Evolutionary conservation across 2,797 vertebrate genomes (phyloP).

Genomic region (Forpus xanthops): DNA sequence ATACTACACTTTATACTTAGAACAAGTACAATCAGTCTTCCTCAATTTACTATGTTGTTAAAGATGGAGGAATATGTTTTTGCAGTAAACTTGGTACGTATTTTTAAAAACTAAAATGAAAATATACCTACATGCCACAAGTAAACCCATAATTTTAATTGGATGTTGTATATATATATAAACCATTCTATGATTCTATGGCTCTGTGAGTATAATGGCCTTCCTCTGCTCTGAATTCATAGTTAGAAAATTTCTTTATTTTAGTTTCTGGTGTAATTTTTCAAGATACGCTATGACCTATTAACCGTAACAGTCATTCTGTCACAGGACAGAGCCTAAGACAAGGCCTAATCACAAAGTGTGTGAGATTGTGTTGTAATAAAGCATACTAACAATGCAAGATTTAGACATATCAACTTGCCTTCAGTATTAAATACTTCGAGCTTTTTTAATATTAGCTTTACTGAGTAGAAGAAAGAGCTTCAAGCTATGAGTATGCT

Average conservation of each 20-base stretch:
- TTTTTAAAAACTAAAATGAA: not conserved
- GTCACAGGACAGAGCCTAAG: not conserved
- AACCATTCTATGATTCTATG: too few species aligned
- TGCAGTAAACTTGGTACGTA: not conserved
- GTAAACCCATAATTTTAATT: not conserved
- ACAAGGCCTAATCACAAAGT: not conserved
- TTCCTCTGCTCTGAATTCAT: not conserved
- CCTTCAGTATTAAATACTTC: not conserved
- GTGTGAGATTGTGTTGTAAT: not conserved
- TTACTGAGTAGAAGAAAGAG: not conserved
- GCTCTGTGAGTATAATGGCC: not conserved
- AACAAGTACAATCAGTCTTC: not conserved
- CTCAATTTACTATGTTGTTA: not conserved
- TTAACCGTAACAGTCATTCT: accelerated
- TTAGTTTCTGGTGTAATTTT: not conserved
- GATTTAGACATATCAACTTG: not conserved
- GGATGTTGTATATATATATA: not conserved
- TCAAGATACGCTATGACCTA: not conserved
- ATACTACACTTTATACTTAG: not conserved
- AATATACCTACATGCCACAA: not conserved
- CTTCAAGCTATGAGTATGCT: not conserved
- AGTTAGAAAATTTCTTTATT: not conserved
- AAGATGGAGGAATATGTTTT: not conserved
- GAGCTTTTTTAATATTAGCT: not conserved
- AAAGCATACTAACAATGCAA: not conserved